Base-by-base conservation (phyloP, 2,797 vertebrate species). In the Eulemur mongoz region DNA sequence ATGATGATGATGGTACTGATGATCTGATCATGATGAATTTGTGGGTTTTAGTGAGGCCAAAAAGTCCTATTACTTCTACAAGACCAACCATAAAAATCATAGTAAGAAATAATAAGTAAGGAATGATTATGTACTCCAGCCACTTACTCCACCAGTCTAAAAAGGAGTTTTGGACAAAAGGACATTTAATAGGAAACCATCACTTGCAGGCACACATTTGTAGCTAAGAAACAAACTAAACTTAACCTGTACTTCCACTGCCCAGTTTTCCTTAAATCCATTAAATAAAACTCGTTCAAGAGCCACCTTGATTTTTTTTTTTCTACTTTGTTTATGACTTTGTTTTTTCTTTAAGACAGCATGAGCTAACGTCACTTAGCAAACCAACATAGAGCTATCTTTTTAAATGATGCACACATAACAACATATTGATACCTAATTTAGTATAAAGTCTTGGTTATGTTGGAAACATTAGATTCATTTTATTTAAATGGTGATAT, bases 201-300 rank as follows among this genome's bases (percentile, higher is more conserved):
- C 30, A 61, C 7, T 65, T 65, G 54, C 59, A 54, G 23, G 27
- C 32, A 79, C 40, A 75, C n/a, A 93, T 95, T 94, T 94, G 95
- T 95, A 94, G 15, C 92, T 95, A 91, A 95, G 85, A 85, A 93
- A 96, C 83, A 80, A 65, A 40, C 23, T 92, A 81, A 93, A 95
- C 91, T 89, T 75, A 91, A 13, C 23, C 13, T 32, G 6, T 4
- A 89, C 35, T 67, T 80, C 22, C 48, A 76, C 7, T 67, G 35
- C 14, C 48, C 1, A 54, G 20, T 79, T 84, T 76, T 83, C 12
- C 11, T 61, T 40, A 72, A 38, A 92, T 43, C 54, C 22, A 67
- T 72, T 67, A 89, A 96, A 63, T 54, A 73, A 80, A 95, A 40
- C 4, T 2, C 9, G 93, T 93, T 83, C 3, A 88, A 35, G 22